Conservation (phyloP, 2,113 vertebrate genomes). For the Falco punctatus region DNA sequence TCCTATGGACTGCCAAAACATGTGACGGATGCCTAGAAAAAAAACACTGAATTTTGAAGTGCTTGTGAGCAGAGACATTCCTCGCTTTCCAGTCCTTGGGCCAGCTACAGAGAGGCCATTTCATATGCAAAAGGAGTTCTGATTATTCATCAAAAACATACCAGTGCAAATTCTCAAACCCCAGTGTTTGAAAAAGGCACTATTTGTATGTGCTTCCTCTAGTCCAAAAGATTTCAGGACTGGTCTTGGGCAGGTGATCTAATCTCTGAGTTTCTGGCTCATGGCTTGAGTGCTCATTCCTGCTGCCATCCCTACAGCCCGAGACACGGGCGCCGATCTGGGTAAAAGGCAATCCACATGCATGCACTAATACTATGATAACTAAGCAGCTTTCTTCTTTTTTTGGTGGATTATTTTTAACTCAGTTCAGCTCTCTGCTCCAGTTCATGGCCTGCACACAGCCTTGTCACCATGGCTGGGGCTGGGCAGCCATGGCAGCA, state of each 20-base stretch:
- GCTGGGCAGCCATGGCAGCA: not conserved
- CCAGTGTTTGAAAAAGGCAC: not conserved
- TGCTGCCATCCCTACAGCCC: rapidly evolving
- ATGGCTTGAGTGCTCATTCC: not conserved
- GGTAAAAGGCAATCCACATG: not conserved
- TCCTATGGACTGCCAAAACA: slow-evolving; percentile 54
- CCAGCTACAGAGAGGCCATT: not conserved
- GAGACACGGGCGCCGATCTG: rapidly evolving
- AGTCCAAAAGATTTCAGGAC: not conserved
- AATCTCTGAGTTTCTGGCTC: not conserved
- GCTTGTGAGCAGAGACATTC: slow-evolving; percentile 38
- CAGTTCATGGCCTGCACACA: not conserved
- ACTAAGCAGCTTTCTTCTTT: not conserved
- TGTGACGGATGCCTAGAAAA: slow-evolving; percentile 46
- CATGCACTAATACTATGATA: not conserved
- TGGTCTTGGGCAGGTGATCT: not conserved
- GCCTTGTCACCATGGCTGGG: not conserved
- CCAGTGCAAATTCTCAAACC: not conserved
- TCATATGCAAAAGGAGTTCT: slow-evolving; percentile 32
- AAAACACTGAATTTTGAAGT: slow-evolving; percentile 5
- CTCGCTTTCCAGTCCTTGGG: not conserved
- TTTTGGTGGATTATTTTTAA: not conserved
- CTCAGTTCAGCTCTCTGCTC: not conserved
- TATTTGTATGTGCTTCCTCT: not conserved
- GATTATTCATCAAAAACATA: not conserved